These are phyloP conservation scores for Muscina levida DNA, from an alignment of 2,888 invertebrate species.

Conservation along the genomic window DNA sequence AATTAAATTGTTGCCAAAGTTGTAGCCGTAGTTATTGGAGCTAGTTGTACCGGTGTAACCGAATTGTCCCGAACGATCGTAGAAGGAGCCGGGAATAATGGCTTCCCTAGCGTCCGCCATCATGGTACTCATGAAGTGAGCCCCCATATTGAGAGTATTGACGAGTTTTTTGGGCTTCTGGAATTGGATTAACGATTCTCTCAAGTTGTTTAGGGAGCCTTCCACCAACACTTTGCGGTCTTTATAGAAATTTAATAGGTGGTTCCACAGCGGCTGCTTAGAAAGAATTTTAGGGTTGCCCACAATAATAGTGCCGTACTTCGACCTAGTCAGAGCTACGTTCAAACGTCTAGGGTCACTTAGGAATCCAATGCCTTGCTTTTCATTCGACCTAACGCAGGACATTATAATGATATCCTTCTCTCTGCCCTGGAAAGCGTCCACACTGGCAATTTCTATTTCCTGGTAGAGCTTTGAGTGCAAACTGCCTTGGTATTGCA, in stretches of 20 bases:
- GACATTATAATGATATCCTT: conserved; percentile 99
- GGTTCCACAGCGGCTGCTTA: conserved; percentile 99
- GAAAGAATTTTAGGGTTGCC: conserved; percentile 99
- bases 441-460: conserved; percentile 99
- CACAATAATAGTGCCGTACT: conserved; percentile 98
- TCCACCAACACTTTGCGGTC: conserved; percentile 96
- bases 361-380: conserved; percentile 98
- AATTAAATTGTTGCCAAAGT: conserved; percentile 65
- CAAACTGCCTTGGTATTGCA: conserved; percentile 98
- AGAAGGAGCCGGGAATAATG: conserved; percentile 94
- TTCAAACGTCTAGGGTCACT: conserved; percentile 98
- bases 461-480: conserved; percentile 98
- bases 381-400: conserved; percentile 98
- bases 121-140: conserved; percentile 98
- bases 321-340: conserved; percentile 98
- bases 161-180: conserved; percentile 97
- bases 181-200: conserved; percentile 97
- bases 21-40: conserved; percentile 64
- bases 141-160: conserved; percentile 96
- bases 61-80: conserved; percentile 86
- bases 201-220: conserved; percentile 97
- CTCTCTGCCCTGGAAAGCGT: conserved; percentile 99
- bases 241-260: conserved; percentile 97
- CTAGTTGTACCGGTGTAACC: conserved; percentile 68
- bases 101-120: conserved; percentile 98